These are phyloP conservation scores for Numida meleagris DNA, from an alignment of 2,113 vertebrate species.

Conservation along the genomic window DNA sequence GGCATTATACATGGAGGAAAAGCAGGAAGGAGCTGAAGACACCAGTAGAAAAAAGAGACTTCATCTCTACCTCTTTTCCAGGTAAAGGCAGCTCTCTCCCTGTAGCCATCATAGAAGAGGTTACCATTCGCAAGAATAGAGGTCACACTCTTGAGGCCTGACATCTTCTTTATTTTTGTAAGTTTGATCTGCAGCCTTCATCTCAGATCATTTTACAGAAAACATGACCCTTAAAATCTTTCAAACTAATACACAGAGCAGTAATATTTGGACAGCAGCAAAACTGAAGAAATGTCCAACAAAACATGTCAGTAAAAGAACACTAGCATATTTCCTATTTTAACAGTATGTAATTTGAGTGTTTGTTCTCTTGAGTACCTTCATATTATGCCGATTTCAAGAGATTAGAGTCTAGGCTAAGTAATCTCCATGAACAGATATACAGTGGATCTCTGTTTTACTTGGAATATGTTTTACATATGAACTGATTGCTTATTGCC, in stretches of 20 bases:
- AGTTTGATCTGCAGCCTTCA: background rate
- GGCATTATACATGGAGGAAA: background rate
- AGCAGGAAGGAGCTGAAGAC: background rate
- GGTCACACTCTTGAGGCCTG: background rate
- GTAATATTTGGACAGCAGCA: conserved; percentile 20
- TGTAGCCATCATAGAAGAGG: background rate
- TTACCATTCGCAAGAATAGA: background rate
- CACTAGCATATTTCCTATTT: conserved; percentile 46
- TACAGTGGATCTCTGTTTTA: conserved; percentile 29
- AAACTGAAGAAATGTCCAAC: conserved; percentile 5
- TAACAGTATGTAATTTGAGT: conserved; percentile 57
- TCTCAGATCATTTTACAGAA: background rate
- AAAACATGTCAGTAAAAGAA: conserved; percentile 8
- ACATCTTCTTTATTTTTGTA: background rate
- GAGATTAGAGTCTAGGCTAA: conserved; percentile 43
- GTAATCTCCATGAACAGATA: conserved; percentile 28
- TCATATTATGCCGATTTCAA: conserved; percentile 60
- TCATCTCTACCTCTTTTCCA: background rate
- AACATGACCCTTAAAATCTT: background rate
- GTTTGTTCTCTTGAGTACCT: conserved; percentile 37
- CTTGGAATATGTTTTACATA: conserved; percentile 45
- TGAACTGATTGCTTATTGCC: conserved; percentile 24
- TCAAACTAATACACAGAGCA: background rate
- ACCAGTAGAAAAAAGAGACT: background rate
- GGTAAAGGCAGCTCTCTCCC: background rate